A percentile compares a stretch with the other conserved stretches of the same genome.
Evolutionary conservation across 2,797 vertebrate species (phyloP).

Genomic region (Myiotriccus ornatus): DNA sequence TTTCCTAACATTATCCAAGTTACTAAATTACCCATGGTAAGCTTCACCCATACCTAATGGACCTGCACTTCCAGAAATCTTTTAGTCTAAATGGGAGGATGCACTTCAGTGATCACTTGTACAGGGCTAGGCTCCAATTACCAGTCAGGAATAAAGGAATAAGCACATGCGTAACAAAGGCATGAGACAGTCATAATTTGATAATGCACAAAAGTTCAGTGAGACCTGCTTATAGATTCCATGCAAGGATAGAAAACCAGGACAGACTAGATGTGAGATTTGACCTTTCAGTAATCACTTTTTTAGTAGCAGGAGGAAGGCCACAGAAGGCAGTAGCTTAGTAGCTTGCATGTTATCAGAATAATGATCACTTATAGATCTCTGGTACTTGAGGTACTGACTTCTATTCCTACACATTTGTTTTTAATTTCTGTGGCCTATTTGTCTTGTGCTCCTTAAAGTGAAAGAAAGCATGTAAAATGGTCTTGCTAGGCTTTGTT

Average conservation of each 20-base stretch:
- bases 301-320: neutral
- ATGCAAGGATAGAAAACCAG: neutral
- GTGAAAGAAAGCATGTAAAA: neutral
- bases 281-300: neutral
- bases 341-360: neutral
- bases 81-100: neutral
- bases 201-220: neutral
- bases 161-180: neutral
- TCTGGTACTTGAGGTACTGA: neutral
- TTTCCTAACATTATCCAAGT: neutral
- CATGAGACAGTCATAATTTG: neutral
- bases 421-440: neutral
- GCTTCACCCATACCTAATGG: neutral
- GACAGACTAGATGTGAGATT: neutral
- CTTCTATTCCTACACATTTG: fast-evolving
- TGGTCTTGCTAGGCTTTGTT: neutral
- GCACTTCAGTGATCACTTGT: neutral
- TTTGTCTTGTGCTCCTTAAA: neutral
- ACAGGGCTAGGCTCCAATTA: neutral
- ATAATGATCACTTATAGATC: neutral
- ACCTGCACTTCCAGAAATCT: neutral
- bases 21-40: neutral
- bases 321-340: neutral
- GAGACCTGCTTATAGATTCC: too few species aligned
- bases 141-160: neutral